Evolutionary conservation across 2,797 vertebrate genomes (phyloP).

Genomic region (Phrynocephalus forsythii): DNA sequence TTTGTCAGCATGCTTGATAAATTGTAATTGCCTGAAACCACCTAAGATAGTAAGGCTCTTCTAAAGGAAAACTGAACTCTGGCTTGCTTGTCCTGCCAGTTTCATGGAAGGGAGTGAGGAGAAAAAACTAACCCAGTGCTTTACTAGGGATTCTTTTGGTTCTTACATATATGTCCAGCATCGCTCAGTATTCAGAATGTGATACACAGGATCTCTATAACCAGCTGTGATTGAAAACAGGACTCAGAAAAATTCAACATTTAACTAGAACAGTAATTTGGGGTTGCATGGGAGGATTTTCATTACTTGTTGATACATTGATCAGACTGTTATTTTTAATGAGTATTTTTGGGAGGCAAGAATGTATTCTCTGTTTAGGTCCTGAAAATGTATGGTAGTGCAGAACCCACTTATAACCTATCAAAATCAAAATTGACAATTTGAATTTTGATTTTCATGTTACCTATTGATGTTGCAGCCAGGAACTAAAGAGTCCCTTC

Average conservation of each 20-base stretch:
- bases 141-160: not conserved
- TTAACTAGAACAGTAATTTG: not conserved
- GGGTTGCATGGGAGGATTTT: not conserved
- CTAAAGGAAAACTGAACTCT: not conserved
- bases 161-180: not conserved
- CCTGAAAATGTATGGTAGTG: not conserved
- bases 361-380: not conserved
- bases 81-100: not conserved
- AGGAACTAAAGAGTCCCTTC: no score
- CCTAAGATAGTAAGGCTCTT: not conserved
- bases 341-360: not conserved
- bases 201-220: not conserved
- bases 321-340: not conserved
- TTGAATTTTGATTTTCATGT: no score
- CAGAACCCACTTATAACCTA: not conserved
- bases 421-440: not conserved
- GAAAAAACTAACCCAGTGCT: not conserved
- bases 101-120: no score
- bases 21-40: not conserved
- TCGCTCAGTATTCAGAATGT: not conserved
- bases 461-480: no score
- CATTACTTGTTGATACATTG: not conserved
- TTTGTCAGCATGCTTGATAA: not conserved
- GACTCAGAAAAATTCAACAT: not conserved
- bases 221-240: not conserved